These are phyloP conservation scores for Sisor rabdophorus DNA, from an alignment of 2,113 vertebrate genomes.

Conservation along the genomic window DNA sequence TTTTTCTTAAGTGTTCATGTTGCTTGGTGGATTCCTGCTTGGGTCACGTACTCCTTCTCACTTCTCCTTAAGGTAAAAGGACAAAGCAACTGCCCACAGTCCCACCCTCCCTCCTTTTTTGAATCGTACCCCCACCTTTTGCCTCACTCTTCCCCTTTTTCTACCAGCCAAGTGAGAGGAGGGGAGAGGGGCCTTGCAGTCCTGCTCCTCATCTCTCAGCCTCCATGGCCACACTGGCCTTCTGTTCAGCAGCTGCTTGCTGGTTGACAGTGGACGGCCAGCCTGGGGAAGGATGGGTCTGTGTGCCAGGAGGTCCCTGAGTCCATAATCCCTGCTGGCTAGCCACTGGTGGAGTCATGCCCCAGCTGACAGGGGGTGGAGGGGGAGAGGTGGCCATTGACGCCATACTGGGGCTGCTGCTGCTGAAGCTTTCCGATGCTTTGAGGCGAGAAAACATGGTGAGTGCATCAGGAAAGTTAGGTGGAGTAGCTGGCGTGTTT, in stretches of 20 bases:
- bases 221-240: constrained; percentile 89
- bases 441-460: constrained; percentile 98
- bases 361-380: constrained; percentile 75
- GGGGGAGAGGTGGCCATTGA: constrained; percentile 83
- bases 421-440: constrained; percentile 86
- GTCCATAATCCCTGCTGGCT: constrained; percentile 82
- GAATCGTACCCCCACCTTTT: constrained; percentile 15
- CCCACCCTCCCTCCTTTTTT: constrained; percentile 7
- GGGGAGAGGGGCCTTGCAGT: constrained; percentile 42
- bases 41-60: constrained; percentile 55
- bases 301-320: constrained; percentile 74
- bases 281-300: constrained; percentile 67
- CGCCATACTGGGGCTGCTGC: constrained; percentile 74
- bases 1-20: constrained; percentile 63
- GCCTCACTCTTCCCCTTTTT: neutral
- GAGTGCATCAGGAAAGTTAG: constrained; percentile 92
- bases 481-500: constrained; percentile 95
- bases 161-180: constrained; percentile 11
- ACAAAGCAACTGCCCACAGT: constrained; percentile 49
- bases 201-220: constrained; percentile 89
- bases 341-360: constrained; percentile 69
- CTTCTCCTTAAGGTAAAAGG: constrained; percentile 50
- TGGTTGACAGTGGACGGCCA: constrained; percentile 81
- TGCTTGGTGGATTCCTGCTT: constrained; percentile 69
- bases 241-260: constrained; percentile 80